Evolutionary conservation across 2,888 invertebrate species (phyloP), one percentile per base, ranked within the genome.

Genomic region (Tiphia femorata): DNA sequence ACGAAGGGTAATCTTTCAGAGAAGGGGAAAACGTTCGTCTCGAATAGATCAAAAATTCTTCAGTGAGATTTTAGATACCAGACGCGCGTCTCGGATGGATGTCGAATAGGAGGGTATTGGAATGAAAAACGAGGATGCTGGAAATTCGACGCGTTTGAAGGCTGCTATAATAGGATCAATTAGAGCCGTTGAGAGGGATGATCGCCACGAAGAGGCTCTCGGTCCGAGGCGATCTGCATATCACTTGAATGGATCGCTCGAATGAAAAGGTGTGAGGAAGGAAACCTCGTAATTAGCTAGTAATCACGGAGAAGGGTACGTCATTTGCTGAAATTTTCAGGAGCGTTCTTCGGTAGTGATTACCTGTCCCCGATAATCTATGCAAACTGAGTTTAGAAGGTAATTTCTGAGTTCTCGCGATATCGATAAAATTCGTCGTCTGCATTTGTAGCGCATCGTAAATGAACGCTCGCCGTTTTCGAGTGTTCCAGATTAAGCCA

Each of bases 91-190:
- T 8, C 6, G 5, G 25, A 8, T 8, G 8, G 25, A 42, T 19
- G 19, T 37, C 17, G 38, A 50, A 51, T 27, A 19, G 38, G 27
- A 19, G 5, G 19, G 23, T 42, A 21, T 37, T 25, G 25, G 21
- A 30, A 29, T 38, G 37, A 49, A 46, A 16, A 12, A 47, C 19
- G 12, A 10, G 30, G 44, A 20, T 51, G 25, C 47, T 8, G 20
- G 27, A 54, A 50, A 46, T 46, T 42, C 25, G 49, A 50, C 44
- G 46, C 46, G 49, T 52, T 52, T 49, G 41, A 56, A 52, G 48
- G 49, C 30, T 21, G 19, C 20, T 12, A 51, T 62, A 59, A 59
- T 63, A 51, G 53, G 59, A 54, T 60, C 61, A 66, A 64, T 64
- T 65, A 58, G 41, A 37, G 40, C 37, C n/a, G 20, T 23, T 38